These are phyloP conservation scores for Eupithecia abbreviata DNA, from an alignment of 2,888 invertebrate species.

Conservation along the genomic window DNA sequence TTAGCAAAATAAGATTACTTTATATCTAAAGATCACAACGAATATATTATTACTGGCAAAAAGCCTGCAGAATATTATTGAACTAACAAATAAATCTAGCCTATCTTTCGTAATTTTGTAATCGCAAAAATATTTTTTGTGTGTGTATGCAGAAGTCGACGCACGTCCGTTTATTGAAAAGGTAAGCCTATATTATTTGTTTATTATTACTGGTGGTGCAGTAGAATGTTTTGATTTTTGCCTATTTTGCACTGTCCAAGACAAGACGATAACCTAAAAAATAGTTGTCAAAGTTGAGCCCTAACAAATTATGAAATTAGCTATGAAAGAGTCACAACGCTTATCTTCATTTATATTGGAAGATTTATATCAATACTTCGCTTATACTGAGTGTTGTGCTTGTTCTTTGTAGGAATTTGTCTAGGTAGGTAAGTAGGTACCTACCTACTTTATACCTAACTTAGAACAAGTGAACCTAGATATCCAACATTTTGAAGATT, in stretches of 20 bases:
- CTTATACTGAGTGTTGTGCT: neutral
- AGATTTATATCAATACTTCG: neutral
- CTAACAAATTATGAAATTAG: neutral
- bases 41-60: conserved; percentile 69
- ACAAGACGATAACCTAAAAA: conserved; percentile 28
- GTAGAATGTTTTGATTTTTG: conserved; percentile 33
- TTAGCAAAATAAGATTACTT: conserved; percentile 82
- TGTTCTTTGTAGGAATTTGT: neutral
- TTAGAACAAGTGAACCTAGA: neutral
- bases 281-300: conserved; percentile 24
- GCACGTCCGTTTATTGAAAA: conserved; percentile 71
- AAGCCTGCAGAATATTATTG: conserved; percentile 61
- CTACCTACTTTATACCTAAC: neutral
- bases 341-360: neutral
- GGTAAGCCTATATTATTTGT: conserved; percentile 63
- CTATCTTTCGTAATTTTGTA: conserved; percentile 61
- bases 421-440: neutral
- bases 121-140: conserved; percentile 57
- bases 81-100: conserved; percentile 61
- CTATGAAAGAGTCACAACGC: neutral
- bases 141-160: conserved; percentile 63
- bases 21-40: conserved; percentile 67
- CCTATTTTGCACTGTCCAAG: conserved; percentile 16
- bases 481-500: neutral
- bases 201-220: conserved; percentile 53